Percentiles rank a stretch among this genome's conserved stretches.
Conservation (phyloP, 2,888 invertebrate species). For the Drosophila birchii region DNA sequence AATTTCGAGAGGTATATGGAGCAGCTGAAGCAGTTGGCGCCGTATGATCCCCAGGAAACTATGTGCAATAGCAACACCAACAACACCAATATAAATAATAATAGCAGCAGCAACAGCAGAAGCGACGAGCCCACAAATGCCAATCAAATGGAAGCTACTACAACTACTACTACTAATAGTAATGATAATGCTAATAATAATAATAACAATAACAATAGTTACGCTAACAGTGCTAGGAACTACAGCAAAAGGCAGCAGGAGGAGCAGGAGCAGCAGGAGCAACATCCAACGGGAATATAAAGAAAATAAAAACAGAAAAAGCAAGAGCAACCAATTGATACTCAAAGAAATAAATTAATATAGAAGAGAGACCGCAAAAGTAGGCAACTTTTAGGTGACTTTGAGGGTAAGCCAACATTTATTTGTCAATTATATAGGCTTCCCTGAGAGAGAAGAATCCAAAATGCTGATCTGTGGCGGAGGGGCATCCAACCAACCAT, state of each 20-base stretch:
- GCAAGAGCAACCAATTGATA: conserved; percentile 63
- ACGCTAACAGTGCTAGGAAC: conserved; percentile 63
- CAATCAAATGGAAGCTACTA: conserved; percentile 74
- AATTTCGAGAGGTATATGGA: conserved; percentile 70
- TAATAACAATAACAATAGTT: conserved; percentile 57
- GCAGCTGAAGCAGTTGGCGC: conserved; percentile 66
- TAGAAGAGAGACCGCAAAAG: conserved; percentile 35
- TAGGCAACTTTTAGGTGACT: conserved; percentile 64
- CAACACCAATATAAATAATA: conserved; percentile 46
- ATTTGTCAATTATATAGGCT: conserved; percentile 72
- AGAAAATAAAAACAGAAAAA: conserved; percentile 39
- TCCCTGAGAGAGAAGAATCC: conserved; percentile 28
- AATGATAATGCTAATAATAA: conserved; percentile 48
- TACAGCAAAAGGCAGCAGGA: conserved; percentile 64
- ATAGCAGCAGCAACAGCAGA: conserved; percentile 38
- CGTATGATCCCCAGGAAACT: conserved; percentile 46
- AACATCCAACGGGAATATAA: conserved; percentile 31
- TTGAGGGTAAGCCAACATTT: conserved; percentile 79
- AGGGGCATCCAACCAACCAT: conserved; percentile 19
- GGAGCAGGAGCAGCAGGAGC: conserved; percentile 29
- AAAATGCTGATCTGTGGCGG: conserved; percentile 59
- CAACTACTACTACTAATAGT: conserved; percentile 58
- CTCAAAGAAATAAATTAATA: conserved; percentile 56
- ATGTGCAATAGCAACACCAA: conserved; percentile 68
- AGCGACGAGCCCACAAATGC: conserved; percentile 60